Percentiles rank a stretch among this genome's conserved stretches.
These are phyloP conservation scores for Hephaestus fuliginosus DNA, from an alignment of 2,797 vertebrate genomes.

Conservation along the genomic window DNA sequence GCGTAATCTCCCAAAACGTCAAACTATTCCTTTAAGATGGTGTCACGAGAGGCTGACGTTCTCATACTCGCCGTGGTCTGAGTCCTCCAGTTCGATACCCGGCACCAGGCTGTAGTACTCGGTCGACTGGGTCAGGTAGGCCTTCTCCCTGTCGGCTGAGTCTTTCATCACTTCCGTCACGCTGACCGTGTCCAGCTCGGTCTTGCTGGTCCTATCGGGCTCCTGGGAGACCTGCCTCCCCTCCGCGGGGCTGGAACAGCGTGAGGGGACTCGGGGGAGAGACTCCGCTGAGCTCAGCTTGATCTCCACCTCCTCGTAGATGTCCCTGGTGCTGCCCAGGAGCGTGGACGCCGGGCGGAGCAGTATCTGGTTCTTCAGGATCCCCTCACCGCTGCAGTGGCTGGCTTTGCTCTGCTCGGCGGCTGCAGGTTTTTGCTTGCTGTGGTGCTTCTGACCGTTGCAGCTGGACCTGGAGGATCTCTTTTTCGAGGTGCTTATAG, in stretches of 20 bases:
- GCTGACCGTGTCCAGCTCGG: conserved; percentile 87
- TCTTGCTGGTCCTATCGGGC: conserved; percentile 60
- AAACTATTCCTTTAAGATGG: background rate
- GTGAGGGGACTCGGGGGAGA: conserved; percentile 57
- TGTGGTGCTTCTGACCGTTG: conserved; percentile 77
- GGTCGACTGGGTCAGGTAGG: conserved; percentile 90
- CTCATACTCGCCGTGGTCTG: conserved; percentile 92
- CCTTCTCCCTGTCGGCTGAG: conserved; percentile 90
- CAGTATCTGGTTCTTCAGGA: conserved; percentile 85
- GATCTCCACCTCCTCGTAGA: conserved; percentile 92
- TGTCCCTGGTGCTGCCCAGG: conserved; percentile 86
- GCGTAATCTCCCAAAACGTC: background rate
- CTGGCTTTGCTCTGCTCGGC: conserved; percentile 37
- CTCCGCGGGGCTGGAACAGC: conserved; percentile 62
- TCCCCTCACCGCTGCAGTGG: conserved; percentile 60
- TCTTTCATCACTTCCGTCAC: conserved; percentile 93
- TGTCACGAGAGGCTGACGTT: conserved; percentile 87
- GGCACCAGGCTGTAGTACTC: conserved; percentile 94
- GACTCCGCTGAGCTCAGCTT: conserved; percentile 85
- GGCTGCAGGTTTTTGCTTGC: conserved; percentile 44
- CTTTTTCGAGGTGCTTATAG: conserved; percentile 69
- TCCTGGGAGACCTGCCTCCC: conserved; percentile 67
- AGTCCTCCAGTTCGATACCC: conserved; percentile 91
- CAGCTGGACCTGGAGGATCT: conserved; percentile 59
- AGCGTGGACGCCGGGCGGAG: conserved; percentile 81